Evolutionary conservation across 2,888 invertebrate genomes (phyloP).

Genomic region (Ornithoptera alexandrae): DNA sequence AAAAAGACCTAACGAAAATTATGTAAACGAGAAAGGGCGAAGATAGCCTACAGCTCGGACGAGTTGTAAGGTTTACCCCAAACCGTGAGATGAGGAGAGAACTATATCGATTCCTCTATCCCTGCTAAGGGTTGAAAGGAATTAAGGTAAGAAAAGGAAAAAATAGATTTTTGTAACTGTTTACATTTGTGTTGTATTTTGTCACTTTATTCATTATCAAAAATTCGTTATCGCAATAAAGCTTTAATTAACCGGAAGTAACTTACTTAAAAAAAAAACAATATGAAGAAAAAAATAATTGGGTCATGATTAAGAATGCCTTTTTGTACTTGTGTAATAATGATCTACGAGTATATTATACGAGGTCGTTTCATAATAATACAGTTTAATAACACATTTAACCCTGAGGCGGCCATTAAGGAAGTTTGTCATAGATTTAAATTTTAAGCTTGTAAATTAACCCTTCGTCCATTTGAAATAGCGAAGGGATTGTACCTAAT

Average conservation of each 20-base stretch:
- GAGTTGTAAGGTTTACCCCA: too few relatives aligned
- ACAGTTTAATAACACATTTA: conserved; percentile 72
- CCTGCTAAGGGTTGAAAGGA: too few relatives aligned
- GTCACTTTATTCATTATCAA: too few relatives aligned
- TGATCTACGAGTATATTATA: conserved; percentile 21
- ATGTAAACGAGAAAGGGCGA: too few relatives aligned
- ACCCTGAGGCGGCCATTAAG: conserved; percentile 72
- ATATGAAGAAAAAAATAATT: not conserved
- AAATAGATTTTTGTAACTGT: too few relatives aligned
- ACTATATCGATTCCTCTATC: too few relatives aligned
- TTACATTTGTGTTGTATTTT: too few relatives aligned
- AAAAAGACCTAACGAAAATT: too few relatives aligned
- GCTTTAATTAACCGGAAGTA: not conserved
- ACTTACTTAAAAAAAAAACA: not conserved
- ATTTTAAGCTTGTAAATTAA: conserved; percentile 79
- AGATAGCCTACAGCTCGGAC: too few relatives aligned
- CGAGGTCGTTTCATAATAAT: conserved; percentile 56
- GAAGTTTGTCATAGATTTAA: conserved; percentile 78
- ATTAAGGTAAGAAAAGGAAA: too few relatives aligned
- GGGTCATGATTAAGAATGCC: not conserved
- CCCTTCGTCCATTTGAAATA: conserved; percentile 79
- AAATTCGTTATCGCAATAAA: too few relatives aligned
- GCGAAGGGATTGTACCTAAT: conserved; percentile 78
- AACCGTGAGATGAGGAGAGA: too few relatives aligned
- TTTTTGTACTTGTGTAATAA: conserved; percentile 8